These are phyloP conservation scores for Scomberomorus guttatus DNA, from an alignment of 2,797 vertebrate species.

Conservation along the genomic window DNA sequence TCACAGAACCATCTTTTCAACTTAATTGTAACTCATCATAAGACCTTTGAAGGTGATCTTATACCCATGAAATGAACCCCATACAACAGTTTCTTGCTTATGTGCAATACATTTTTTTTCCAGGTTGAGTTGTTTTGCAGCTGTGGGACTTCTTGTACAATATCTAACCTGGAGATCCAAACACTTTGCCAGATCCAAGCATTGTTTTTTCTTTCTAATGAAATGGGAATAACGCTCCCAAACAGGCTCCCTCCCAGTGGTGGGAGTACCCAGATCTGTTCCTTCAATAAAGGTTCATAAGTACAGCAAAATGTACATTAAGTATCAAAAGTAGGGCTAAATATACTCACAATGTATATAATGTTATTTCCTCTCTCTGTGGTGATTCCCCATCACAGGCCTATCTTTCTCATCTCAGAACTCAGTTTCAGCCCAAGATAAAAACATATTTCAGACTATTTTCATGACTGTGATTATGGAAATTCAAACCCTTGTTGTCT, in stretches of 20 bases:
- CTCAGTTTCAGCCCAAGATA: background rate
- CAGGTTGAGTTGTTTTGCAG: background rate
- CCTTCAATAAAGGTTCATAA: no score
- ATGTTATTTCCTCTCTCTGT: background rate
- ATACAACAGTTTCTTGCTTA: background rate
- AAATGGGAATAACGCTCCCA: background rate
- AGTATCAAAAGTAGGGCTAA: no score
- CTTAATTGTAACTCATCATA: background rate
- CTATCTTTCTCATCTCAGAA: background rate
- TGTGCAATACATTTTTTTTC: background rate
- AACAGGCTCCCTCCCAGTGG: no score
- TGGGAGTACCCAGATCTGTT: no score
- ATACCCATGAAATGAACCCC: background rate
- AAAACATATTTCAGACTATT: background rate
- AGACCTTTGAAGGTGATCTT: background rate
- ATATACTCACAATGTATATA: no score
- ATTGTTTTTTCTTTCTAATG: background rate
- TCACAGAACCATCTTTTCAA: background rate
- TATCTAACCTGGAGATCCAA: background rate
- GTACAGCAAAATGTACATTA: no score
- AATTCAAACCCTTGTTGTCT: background rate
- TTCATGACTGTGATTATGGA: background rate
- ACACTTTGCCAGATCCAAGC: background rate
- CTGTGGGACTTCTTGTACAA: background rate
- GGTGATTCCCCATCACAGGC: background rate